Evolutionary conservation across 2,113 vertebrate genomes (phyloP).

Genomic region (Periophthalmus modestus): DNA sequence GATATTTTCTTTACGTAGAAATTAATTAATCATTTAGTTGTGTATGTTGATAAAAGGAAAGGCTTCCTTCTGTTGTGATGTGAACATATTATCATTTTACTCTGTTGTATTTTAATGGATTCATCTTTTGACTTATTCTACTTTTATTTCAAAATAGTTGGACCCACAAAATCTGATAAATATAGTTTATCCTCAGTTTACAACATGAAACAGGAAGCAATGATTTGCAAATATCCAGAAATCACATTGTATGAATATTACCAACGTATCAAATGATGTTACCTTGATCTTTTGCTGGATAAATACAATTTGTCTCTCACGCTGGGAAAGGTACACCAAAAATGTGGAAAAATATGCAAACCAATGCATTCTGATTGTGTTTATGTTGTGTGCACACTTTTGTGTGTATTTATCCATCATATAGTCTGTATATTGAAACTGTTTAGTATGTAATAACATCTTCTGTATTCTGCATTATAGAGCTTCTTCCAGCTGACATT

Average conservation of each 20-base stretch:
- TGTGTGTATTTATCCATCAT: slow-evolving; percentile 12
- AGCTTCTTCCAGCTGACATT: slow-evolving; percentile 63
- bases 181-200: neutral
- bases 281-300: neutral
- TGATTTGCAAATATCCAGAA: neutral
- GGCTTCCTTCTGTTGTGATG: slow-evolving; percentile 16
- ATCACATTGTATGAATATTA: neutral
- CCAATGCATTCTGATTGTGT: neutral
- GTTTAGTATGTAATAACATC: slow-evolving; percentile 46
- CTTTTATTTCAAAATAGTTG: slow-evolving; percentile 25
- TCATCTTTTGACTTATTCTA: slow-evolving; percentile 49
- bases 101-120: slow-evolving; percentile 26
- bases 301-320: neutral
- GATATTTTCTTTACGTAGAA: neutral
- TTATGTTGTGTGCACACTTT: neutral
- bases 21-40: neutral
- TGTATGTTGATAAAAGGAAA: neutral
- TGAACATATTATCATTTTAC: slow-evolving; percentile 3
- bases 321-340: neutral
- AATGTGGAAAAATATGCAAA: slow-evolving; percentile 4
- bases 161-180: neutral
- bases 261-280: neutral
- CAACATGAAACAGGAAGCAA: neutral
- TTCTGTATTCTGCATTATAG: slow-evolving; percentile 44
- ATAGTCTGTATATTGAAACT: slow-evolving; percentile 16